These are phyloP conservation scores for Oscheius onirici DNA, from an alignment of 2,888 invertebrate genomes.

Conservation along the genomic window DNA sequence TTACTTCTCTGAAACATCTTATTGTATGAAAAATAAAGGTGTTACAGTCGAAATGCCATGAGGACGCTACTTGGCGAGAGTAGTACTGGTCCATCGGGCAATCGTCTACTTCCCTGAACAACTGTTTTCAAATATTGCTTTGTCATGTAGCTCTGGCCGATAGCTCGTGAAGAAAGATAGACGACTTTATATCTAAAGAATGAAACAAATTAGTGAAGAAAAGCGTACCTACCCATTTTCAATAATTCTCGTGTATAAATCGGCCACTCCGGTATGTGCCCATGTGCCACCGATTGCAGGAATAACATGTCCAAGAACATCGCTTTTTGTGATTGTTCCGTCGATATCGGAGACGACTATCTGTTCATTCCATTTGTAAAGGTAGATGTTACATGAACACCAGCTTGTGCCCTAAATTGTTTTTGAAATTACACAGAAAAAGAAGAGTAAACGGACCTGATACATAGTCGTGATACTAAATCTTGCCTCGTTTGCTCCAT, in stretches of 20 bases:
- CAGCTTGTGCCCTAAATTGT: slow-evolving; percentile 85
- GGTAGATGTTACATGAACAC: slow-evolving; percentile 94
- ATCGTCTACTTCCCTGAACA: slow-evolving; percentile 87
- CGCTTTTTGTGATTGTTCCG: slow-evolving; percentile 77
- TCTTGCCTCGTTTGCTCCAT: slow-evolving; percentile 90
- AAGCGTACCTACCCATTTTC: slow-evolving; percentile 78
- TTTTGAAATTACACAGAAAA: not conserved
- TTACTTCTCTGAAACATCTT: slow-evolving; percentile 85
- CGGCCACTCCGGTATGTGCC: slow-evolving; percentile 98
- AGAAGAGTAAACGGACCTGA: slow-evolving; percentile 73
- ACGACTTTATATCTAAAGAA: slow-evolving; percentile 81
- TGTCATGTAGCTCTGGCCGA: slow-evolving; percentile 86
- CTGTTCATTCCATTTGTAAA: slow-evolving; percentile 95
- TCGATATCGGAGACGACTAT: slow-evolving; percentile 99
- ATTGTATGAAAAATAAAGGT: not conserved
- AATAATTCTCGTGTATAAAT: slow-evolving; percentile 94
- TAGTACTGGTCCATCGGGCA: slow-evolving; percentile 95
- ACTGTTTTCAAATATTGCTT: slow-evolving; percentile 93
- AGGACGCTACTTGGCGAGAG: slow-evolving; percentile 96
- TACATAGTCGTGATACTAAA: slow-evolving; percentile 99
- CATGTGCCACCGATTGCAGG: slow-evolving; percentile 98
- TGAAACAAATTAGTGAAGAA: not conserved
- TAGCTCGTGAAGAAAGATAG: slow-evolving; percentile 95
- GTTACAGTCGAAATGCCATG: slow-evolving; percentile 86
- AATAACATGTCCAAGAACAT: slow-evolving; percentile 95